Percentiles rank a stretch among this genome's conserved stretches.
Conservation (phyloP, 2,797 vertebrate genomes). For the Myripristis murdjan region DNA sequence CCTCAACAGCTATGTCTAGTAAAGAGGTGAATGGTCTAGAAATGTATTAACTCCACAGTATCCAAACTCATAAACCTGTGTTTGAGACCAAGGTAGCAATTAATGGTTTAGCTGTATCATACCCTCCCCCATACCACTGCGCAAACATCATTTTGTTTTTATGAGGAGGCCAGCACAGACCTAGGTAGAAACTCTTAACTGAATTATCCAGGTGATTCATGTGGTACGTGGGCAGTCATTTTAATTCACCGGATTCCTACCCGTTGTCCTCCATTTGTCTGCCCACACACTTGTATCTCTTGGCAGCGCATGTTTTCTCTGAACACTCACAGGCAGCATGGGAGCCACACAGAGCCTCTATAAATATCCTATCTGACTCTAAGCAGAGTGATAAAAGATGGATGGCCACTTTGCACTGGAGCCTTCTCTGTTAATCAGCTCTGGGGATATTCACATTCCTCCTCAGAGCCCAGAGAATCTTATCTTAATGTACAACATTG, state of each 20-base stretch:
- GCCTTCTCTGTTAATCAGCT: not conserved
- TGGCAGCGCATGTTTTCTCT: constrained; percentile 5
- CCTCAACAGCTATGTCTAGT: no score
- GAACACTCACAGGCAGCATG: constrained; percentile 21
- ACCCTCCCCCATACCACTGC: no score
- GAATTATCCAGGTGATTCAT: constrained; percentile 1
- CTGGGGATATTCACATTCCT: not conserved
- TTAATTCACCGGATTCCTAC: constrained; percentile 21
- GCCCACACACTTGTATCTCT: constrained; percentile 17
- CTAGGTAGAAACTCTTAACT: not conserved
- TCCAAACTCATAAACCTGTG: no score
- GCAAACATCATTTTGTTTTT: not conserved
- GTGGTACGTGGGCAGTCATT: not conserved
- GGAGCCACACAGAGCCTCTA: constrained; percentile 14
- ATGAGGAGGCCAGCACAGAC: not conserved
- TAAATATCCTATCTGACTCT: constrained; percentile 30
- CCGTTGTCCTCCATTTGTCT: not conserved
- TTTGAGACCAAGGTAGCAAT: no score
- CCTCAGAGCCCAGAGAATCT: no score
- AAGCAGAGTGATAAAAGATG: constrained; percentile 22
- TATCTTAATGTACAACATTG: no score
- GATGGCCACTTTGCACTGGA: not conserved
- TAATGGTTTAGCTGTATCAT: no score
- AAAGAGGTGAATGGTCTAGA: not conserved
- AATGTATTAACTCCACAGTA: not conserved